Evolutionary conservation across 2,113 vertebrate species (phyloP).

Genomic region (Megalops atlanticus): DNA sequence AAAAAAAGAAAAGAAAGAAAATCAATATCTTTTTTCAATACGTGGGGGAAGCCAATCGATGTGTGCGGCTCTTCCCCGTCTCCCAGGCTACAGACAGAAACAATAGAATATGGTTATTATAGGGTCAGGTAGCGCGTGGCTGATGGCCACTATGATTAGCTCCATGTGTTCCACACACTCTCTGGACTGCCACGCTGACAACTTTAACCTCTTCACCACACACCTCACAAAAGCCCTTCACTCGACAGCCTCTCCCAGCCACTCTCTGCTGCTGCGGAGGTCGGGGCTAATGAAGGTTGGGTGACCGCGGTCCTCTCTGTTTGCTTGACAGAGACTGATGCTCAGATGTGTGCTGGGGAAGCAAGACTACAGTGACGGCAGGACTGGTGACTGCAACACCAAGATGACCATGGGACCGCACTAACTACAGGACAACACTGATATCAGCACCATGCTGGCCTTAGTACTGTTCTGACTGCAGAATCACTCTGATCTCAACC

Average conservation of each 20-base stretch:
- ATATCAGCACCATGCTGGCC: no score
- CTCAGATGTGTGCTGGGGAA: no score
- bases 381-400: no score
- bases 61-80: constrained; percentile 50
- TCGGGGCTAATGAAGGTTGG: constrained; percentile 31
- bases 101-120: constrained; percentile 74
- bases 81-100: constrained; percentile 72
- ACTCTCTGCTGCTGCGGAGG: constrained; percentile 17
- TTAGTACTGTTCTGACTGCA: no score
- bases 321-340: no score
- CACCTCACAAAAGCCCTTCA: constrained; percentile 55
- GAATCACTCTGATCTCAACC: no score
- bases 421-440: no score
- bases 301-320: no score
- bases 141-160: constrained; percentile 69
- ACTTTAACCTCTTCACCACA: constrained; percentile 66
- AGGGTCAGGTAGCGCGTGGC: constrained; percentile 69
- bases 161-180: constrained; percentile 63
- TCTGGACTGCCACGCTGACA: constrained; percentile 41
- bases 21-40: constrained; percentile 84
- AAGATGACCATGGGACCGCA: no score
- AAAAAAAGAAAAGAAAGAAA: constrained; percentile 67
- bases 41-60: constrained; percentile 71
- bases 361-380: no score
- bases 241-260: constrained; percentile 12